Percentiles rank a stretch among this genome's conserved stretches.
Conservation (phyloP, 2,113 vertebrate genomes). For the zebrafish (Danio rerio) region DNA sequence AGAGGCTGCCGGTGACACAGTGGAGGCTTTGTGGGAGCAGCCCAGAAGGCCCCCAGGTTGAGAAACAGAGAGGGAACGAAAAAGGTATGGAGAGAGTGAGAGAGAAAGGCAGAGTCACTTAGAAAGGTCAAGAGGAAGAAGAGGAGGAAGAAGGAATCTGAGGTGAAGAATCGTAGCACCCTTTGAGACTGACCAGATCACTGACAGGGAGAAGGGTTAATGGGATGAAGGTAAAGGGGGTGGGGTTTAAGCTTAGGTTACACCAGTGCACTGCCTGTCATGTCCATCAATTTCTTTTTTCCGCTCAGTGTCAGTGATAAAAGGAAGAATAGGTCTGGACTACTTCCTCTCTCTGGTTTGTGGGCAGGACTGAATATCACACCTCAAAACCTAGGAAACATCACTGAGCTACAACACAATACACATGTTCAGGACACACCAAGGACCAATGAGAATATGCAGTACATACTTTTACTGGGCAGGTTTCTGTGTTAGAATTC, state of each 20-base stretch:
- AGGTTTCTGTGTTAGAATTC: neutral
- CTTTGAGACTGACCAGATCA: slow-evolving; percentile 47
- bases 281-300: slow-evolving; percentile 57
- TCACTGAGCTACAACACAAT: slow-evolving; percentile 59
- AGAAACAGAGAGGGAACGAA: slow-evolving; percentile 14
- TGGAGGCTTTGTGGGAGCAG: slow-evolving; percentile 90
- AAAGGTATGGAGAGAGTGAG: slow-evolving; percentile 21
- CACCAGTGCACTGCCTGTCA: slow-evolving; percentile 61
- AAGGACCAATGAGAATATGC: neutral
- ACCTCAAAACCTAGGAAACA: slow-evolving; percentile 54
- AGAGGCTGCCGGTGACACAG: slow-evolving; percentile 76
- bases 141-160: slow-evolving; percentile 7
- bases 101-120: slow-evolving; percentile 35
- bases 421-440: slow-evolving; percentile 2
- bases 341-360: slow-evolving; percentile 40
- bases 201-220: slow-evolving; percentile 54
- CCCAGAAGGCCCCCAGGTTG: slow-evolving; percentile 50
- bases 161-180: slow-evolving; percentile 43
- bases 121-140: slow-evolving; percentile 36
- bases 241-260: slow-evolving; percentile 64
- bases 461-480: neutral
- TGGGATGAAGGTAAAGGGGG: slow-evolving; percentile 68
- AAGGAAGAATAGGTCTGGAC: slow-evolving; percentile 34
- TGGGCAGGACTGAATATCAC: slow-evolving; percentile 44
- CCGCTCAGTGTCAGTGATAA: slow-evolving; percentile 30